These are phyloP conservation scores for Caenorhabditis zanzibari DNA, from an alignment of 2,888 invertebrate species.

Conservation along the genomic window DNA sequence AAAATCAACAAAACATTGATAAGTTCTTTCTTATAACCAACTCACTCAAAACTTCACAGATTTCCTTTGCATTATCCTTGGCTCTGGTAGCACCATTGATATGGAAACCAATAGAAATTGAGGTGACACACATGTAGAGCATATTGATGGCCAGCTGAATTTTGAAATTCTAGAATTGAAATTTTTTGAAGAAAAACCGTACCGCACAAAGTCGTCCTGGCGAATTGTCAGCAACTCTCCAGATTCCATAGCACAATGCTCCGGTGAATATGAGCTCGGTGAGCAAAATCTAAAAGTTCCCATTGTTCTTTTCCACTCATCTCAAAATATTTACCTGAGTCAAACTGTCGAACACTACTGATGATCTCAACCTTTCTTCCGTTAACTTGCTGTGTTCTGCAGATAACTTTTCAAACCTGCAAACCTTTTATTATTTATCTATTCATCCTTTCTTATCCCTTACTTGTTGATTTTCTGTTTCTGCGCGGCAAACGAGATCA, in stretches of 20 bases:
- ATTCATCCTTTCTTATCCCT: background rate
- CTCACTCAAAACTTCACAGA: slow-evolving; percentile 75
- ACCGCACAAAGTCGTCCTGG: slow-evolving; percentile 81
- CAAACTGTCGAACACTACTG: slow-evolving; percentile 81
- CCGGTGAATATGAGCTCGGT: slow-evolving; percentile 82
- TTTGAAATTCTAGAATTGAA: background rate
- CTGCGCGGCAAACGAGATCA: slow-evolving; percentile 82
- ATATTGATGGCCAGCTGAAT: slow-evolving; percentile 80
- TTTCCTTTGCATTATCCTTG: slow-evolving; percentile 78
- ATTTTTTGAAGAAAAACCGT: background rate
- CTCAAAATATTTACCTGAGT: slow-evolving; percentile 72
- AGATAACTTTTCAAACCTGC: slow-evolving; percentile 78
- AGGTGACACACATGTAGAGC: slow-evolving; percentile 82
- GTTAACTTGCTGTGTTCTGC: slow-evolving; percentile 77
- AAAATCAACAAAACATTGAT: background rate
- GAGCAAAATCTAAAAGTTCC: slow-evolving; percentile 73
- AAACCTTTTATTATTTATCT: background rate
- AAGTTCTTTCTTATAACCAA: too few species aligned
- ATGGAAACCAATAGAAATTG: slow-evolving; percentile 82
- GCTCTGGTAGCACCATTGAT: slow-evolving; percentile 80
- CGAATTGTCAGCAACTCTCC: slow-evolving; percentile 78
- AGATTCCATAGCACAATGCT: slow-evolving; percentile 82
- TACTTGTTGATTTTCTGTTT: slow-evolving; percentile 81
- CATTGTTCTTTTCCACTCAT: background rate
- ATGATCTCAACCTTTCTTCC: slow-evolving; percentile 80